Base-by-base conservation (phyloP, 1,140 invertebrate species). In the Drosophila punjabiensis region DNA sequence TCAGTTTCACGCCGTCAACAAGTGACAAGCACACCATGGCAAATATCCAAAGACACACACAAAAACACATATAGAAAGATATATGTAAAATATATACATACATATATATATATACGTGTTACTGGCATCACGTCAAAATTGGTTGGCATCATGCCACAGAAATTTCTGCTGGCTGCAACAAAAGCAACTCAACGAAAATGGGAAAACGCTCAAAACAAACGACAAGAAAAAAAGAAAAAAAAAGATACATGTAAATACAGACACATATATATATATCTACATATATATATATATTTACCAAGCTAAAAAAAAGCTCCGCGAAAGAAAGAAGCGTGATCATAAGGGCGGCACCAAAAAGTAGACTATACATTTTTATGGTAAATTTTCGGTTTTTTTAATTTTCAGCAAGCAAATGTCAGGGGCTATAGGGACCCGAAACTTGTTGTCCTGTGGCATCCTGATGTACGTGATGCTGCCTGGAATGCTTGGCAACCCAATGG, bases 1-100 rank as follows among this genome's bases (percentile, higher is more conserved):
- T 84, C 84, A 88, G 82, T 89, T 89, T 84, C 81, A 81, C 84
- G 84, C 85, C 81, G 78, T 76, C 84, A 89, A 84, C 85, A 88
- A 88, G 84, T 88, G 85, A 88, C 84, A 84, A 63, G 58, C 55
- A 82, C 66, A 71, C 78, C 67, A 74, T 62, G 50, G 37, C 78
- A 81, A 64, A 68, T 63, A 76, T 55, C 45, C 66, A 70, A 41
- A 67, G 45, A 66, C 53, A 48, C 39, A 68, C 45, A 53, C 10
- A 18, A n/a, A 24, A n/a, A 24, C 3, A 24, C 1, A 24, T 24
- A 55, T 16, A 24, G 2, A 37, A 0, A 37, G 8, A 28, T 10
- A 53, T 43, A 45, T 10, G 1, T 39, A 18, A 39, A 13, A 24
- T 45, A 13, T 47, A 20, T 24, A 13, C 48, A 16, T 56, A n/a